phyloP scores from a whole-genome alignment of 2,113 vertebrate genomes.

The Opisthocomus hoazin region DNA sequence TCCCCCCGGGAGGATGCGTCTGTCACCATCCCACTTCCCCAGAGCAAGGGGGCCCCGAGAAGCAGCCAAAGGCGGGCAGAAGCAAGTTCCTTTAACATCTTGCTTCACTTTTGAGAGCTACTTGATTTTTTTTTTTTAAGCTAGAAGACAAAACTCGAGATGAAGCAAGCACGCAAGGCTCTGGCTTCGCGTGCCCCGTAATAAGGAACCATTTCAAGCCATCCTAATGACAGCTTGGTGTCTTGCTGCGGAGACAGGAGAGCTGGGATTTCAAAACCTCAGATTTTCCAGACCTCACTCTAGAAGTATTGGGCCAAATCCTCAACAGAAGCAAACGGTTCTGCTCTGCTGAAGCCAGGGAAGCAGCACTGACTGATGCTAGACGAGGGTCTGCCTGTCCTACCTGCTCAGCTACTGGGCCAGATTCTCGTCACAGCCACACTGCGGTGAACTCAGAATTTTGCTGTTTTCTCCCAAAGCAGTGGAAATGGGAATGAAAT shows the following conservation, averaged over 20 bases:
- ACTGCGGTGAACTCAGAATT: neutral
- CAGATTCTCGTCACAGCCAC: neutral
- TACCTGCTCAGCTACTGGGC: neutral
- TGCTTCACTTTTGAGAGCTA: neutral
- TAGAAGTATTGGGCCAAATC: neutral
- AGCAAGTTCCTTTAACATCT: neutral
- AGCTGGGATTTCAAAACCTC: slow-evolving; percentile 34
- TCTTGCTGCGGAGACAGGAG: neutral
- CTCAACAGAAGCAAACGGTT: neutral
- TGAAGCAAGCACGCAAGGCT: slow-evolving; percentile 19
- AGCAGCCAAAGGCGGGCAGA: neutral
- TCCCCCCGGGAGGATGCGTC: neutral
- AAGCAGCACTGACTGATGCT: neutral
- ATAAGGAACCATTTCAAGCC: slow-evolving; percentile 39
- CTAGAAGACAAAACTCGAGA: neutral
- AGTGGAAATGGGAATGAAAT: neutral
- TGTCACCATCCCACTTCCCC: neutral
- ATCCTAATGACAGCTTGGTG: slow-evolving; percentile 51
- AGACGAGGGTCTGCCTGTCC: neutral
- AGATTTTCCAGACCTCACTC: slow-evolving; percentile 33
- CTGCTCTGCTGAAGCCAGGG: neutral
- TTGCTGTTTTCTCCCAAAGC: neutral
- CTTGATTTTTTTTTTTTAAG: neutral
- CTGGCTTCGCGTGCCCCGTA: neutral
- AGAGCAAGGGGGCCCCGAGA: neutral